Evolutionary conservation across 2,113 vertebrate species (phyloP).

Genomic region (Zosterops pallidus): DNA sequence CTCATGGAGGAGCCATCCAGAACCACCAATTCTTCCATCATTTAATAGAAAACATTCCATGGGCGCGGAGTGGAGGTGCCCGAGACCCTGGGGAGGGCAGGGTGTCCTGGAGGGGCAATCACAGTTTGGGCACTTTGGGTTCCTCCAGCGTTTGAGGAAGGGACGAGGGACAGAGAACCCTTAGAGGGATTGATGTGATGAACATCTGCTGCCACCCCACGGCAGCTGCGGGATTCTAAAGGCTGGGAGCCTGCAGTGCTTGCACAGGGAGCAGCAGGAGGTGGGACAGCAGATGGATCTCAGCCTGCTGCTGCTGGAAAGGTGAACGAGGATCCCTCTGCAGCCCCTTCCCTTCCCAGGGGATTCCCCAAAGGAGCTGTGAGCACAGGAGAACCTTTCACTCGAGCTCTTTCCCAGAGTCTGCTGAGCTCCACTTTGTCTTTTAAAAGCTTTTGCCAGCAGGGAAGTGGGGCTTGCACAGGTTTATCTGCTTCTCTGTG

Average conservation of each 20-base stretch:
- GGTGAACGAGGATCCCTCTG: rapidly evolving
- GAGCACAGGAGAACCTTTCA: rapidly evolving
- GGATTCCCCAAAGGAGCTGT: rapidly evolving
- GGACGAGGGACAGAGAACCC: too few relatives aligned
- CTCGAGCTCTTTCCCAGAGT: neutral
- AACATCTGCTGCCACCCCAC: slow-evolving; percentile 13
- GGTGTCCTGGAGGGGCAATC: neutral
- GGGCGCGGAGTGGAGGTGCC: neutral
- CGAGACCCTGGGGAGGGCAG: rapidly evolving
- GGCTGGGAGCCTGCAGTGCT: neutral
- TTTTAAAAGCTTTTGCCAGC: neutral
- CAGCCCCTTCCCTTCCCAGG: neutral
- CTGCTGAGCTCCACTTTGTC: neutral
- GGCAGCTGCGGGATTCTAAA: neutral
- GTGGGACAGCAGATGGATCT: neutral
- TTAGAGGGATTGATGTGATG: neutral
- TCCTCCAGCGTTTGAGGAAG: neutral
- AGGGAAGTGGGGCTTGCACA: neutral
- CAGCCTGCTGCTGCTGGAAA: neutral
- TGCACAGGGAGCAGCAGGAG: neutral
- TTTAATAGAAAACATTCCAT: neutral
- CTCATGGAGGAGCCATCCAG: neutral
- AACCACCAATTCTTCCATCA: neutral
- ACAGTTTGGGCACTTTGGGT: rapidly evolving
- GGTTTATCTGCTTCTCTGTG: neutral